Evolutionary conservation across 92 coral and sea anemone genomes (phyloP).

Genomic region (Chrysogorgia sp.): DNA sequence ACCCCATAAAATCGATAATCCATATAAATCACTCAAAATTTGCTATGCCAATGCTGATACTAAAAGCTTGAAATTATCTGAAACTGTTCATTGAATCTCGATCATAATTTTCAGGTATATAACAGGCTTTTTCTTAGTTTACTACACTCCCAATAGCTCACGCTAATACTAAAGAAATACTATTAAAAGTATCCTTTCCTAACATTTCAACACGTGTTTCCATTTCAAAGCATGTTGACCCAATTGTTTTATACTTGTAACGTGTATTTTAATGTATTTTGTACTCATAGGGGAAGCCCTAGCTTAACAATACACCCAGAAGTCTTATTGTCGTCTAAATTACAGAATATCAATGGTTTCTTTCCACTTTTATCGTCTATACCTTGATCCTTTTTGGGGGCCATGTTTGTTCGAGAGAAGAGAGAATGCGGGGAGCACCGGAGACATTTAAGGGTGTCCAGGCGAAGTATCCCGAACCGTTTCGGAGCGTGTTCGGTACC

Average conservation of each 20-base stretch:
- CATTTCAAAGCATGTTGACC: too few relatives aligned
- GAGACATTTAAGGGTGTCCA: slow-evolving; percentile 2
- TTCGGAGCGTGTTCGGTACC: background rate
- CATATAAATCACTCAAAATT: too few relatives aligned
- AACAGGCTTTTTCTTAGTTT: too few relatives aligned
- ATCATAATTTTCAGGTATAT: too few relatives aligned
- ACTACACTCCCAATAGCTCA: too few relatives aligned
- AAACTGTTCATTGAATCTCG: too few relatives aligned
- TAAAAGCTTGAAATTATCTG: too few relatives aligned
- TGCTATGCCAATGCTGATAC: too few relatives aligned
- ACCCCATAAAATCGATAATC: too few relatives aligned
- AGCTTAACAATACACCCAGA: background rate
- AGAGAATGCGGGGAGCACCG: slow-evolving; percentile 72
- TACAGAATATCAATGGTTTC: slow-evolving; percentile 43
- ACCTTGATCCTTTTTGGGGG: slow-evolving; percentile 81
- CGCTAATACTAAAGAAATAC: too few relatives aligned
- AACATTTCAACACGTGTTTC: background rate
- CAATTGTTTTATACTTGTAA: too few relatives aligned
- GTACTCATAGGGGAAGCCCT: background rate
- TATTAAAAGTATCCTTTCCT: too few relatives aligned
- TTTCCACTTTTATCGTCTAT: slow-evolving; percentile 69
- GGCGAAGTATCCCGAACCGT: background rate
- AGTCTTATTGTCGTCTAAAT: background rate
- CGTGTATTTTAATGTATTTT: background rate
- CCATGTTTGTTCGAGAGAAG: slow-evolving; percentile 85